These are phyloP conservation scores for Cirrhinus molitorella DNA, from an alignment of 2,797 vertebrate species.

Conservation along the genomic window DNA sequence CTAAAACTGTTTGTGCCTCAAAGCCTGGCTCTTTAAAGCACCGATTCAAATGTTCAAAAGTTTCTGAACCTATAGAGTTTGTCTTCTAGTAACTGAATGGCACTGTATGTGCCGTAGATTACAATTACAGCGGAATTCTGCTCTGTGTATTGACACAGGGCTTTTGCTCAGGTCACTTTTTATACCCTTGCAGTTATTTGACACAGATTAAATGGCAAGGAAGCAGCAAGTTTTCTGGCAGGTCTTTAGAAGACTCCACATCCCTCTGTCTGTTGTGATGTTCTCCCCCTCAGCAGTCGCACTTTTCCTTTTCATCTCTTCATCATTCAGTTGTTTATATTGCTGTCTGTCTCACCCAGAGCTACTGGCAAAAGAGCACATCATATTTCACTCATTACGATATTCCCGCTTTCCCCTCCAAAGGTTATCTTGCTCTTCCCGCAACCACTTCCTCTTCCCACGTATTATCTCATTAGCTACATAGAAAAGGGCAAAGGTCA, in stretches of 20 bases:
- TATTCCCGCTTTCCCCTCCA: constrained; percentile 48
- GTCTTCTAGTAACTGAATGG: not conserved
- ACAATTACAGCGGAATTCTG: not conserved
- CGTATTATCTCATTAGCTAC: constrained; percentile 25
- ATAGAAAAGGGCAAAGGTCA: constrained; percentile 32
- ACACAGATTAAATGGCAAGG: not conserved
- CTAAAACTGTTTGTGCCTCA: constrained; percentile 7
- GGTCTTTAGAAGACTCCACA: not conserved
- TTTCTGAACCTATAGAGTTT: constrained; percentile 4
- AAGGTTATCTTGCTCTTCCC: constrained; percentile 27
- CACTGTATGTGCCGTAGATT: not conserved
- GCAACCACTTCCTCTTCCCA: not conserved
- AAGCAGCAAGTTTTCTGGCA: constrained; percentile 7
- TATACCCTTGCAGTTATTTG: not conserved
- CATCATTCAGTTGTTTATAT: constrained; percentile 68
- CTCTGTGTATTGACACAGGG: not conserved
- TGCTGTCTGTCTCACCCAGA: constrained; percentile 52
- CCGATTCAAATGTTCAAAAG: constrained; percentile 5
- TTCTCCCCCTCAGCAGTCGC: constrained; percentile 46
- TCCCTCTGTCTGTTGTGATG: constrained; percentile 31
- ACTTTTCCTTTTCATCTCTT: constrained; percentile 50
- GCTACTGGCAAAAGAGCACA: constrained; percentile 51
- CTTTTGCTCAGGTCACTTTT: not conserved
- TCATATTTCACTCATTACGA: constrained; percentile 66
- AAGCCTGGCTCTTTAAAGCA: not conserved